phyloP scores from a whole-genome alignment of 2,113 vertebrate genomes.

The Hyla sarda region DNA sequence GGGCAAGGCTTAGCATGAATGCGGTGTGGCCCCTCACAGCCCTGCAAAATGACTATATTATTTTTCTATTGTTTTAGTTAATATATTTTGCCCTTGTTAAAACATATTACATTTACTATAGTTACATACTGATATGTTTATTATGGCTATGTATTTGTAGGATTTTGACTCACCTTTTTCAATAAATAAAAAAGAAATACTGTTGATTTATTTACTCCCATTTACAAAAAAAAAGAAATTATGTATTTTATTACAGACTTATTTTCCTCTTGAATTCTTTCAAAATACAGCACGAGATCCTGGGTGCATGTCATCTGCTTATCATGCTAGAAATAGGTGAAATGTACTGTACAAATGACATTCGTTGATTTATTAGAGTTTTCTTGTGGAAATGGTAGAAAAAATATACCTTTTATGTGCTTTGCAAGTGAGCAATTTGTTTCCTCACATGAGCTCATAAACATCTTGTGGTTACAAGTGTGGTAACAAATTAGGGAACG shows the following conservation, averaged over 20 bases:
- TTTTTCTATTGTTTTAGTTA: background rate
- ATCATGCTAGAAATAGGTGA: no score
- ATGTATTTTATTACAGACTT: no score
- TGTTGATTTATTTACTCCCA: background rate
- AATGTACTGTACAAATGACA: no score
- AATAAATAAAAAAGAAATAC: background rate
- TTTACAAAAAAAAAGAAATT: background rate
- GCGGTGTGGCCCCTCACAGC: no score
- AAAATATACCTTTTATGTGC: background rate
- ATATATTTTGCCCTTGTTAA: background rate
- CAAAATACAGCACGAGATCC: no score
- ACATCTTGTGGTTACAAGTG: background rate
- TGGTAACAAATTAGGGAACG: background rate
- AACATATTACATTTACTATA: background rate
- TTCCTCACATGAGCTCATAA: background rate
- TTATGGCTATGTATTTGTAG: background rate
- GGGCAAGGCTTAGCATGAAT: no score
- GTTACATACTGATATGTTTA: background rate
- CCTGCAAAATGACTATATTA: no score
- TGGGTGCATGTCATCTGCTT: no score
- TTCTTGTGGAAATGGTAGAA: no score
- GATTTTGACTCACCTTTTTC: background rate
- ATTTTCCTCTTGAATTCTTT: no score
- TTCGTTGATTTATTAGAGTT: no score
- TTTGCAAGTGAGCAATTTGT: background rate